Evolutionary conservation across 2,797 vertebrate species (phyloP), one percentile per base, ranked within the genome.

Genomic region (Siniperca obscura): DNA sequence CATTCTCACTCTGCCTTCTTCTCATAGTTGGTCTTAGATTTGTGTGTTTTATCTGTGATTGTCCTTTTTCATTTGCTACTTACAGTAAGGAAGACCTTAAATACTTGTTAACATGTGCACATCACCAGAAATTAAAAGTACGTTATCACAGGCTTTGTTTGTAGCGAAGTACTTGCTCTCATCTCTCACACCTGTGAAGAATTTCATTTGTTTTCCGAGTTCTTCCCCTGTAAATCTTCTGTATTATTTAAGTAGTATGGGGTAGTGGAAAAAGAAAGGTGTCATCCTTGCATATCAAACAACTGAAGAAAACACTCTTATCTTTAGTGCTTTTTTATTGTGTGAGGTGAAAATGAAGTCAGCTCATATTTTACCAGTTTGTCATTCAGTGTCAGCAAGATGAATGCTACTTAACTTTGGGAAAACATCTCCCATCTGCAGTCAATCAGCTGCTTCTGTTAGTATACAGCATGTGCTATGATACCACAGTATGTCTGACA

Each of bases 1-100:
- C 70, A 81, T 78, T 69, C 46, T 84, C 76, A 77, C 70, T 73
- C 25, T 46, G 25, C 14, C n/a, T 27, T 75, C 59, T 74, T 76
- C 53, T 80, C 50, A 36, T 62, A 27, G 48, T 70, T 42, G 8
- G 50, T 78, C 42, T 74, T 70, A 68, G 30, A 46, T 59, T 2
- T 78, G 10, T 82, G n/a, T 76, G 44, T 83, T 62, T 81, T 46
- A 5, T 66, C 46, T 42, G 27, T 80, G 25, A 38, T 22, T 59
- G 50, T 70, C 27, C 3, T 25, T 46, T 65, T 14, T 27, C 1
- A 27, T 73, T 67, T 22, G 13, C 42, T 61, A 22, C n/a, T 72
- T 12, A 19, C 14, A 2, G 55, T 7, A 61, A 76, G 7, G 13
- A 69, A 70, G 38, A 5, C 19, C 5, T 64, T 30, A 42, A 61